phyloP scores from a whole-genome alignment of 2,888 invertebrate genomes.

The Polymixis flavicincta region DNA sequence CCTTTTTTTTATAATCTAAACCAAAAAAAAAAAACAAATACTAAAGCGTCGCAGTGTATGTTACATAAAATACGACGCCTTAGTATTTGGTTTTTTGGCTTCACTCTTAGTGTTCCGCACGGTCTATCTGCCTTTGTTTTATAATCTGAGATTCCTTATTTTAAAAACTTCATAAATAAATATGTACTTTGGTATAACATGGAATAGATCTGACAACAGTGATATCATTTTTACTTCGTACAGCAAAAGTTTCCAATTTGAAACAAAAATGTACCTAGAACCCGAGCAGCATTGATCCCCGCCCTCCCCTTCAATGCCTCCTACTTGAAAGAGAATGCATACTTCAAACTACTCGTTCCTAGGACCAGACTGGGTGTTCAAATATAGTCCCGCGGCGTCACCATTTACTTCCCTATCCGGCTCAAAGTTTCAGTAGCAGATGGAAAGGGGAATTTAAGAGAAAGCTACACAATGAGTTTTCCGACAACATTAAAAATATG shows the following conservation, averaged over 20 bases:
- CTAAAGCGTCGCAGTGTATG: too few species aligned
- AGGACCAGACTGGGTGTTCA: conserved; percentile 12
- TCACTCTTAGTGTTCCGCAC: too few species aligned
- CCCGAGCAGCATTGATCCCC: background rate
- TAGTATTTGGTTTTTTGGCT: too few species aligned
- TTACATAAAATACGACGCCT: too few species aligned
- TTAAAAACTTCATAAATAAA: background rate
- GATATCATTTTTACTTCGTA: background rate
- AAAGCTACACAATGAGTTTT: background rate
- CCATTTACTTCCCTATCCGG: conserved; percentile 1
- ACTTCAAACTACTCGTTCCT: conserved; percentile 22
- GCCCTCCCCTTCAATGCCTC: conserved; percentile 1
- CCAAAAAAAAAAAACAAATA: too few species aligned
- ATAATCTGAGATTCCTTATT: too few species aligned
- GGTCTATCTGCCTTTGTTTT: too few species aligned
- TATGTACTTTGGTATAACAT: too few species aligned
- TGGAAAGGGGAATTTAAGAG: background rate
- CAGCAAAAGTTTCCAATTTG: background rate
- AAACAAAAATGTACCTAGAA: background rate
- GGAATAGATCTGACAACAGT: too few species aligned
- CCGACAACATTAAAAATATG: too few species aligned
- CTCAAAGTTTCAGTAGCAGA: background rate
- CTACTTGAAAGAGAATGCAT: conserved; percentile 1
- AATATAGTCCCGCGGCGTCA: background rate
- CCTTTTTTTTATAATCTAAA: too few species aligned